Percentiles rank a stretch among this genome's conserved stretches.
Conservation (phyloP, 2,797 vertebrate genomes). For the Cottoperca gobio region DNA sequence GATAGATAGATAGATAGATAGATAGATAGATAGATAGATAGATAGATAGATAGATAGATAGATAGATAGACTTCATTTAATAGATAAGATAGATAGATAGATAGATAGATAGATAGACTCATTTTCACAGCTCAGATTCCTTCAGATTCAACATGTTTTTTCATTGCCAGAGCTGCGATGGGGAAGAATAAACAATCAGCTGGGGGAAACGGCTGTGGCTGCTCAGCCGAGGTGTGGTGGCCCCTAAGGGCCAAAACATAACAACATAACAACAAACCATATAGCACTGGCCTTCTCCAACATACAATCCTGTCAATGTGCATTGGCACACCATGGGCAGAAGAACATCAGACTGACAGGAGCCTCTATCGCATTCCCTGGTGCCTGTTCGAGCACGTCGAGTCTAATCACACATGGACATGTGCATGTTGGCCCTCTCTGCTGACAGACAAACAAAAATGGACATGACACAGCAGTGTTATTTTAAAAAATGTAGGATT, state of each 20-base stretch:
- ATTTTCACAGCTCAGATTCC: conserved; percentile 14
- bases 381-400: conserved; percentile 77
- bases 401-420: conserved; percentile 80
- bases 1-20: conserved; percentile 30
- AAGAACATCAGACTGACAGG: conserved; percentile 84
- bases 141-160: conserved; percentile 35
- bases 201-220: conserved; percentile 34
- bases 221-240: conserved; percentile 47
- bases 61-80: too few species aligned
- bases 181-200: conserved; percentile 46
- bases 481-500: conserved; percentile 1
- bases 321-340: conserved; percentile 72
- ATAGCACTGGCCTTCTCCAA: conserved; percentile 62
- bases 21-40: conserved; percentile 40
- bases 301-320: conserved; percentile 80
- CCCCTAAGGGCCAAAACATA: conserved; percentile 60
- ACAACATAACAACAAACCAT: conserved; percentile 62
- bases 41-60: conserved; percentile 44
- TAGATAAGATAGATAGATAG: too few species aligned
- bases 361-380: conserved; percentile 45
- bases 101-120: conserved; percentile 30
- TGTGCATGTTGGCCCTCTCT: conserved; percentile 59
- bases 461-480: conserved; percentile 48
- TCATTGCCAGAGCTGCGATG: conserved; percentile 13
- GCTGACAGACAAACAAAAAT: conserved; percentile 48